Evolutionary conservation across 2,113 vertebrate genomes (phyloP), one percentile per base, ranked within the genome.

Genomic region (Ageneiosus marmoratus): DNA sequence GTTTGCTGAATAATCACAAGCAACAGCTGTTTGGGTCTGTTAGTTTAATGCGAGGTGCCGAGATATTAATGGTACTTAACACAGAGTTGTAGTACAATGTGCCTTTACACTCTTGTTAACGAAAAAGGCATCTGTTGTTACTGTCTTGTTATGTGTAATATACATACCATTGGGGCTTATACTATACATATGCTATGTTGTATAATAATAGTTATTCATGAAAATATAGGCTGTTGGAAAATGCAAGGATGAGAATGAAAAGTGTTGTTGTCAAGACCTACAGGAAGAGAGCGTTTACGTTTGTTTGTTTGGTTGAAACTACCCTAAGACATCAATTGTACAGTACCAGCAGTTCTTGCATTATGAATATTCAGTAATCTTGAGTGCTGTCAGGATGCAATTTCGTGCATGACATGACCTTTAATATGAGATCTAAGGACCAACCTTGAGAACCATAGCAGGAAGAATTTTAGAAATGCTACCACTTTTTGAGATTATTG

Each of bases 1-100:
- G 41, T 82, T 81, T 56, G 75, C 50, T 67, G 20, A 77, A 79
- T 82, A 75, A 84, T 75, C 58, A 56, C n/a, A 84, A 55, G 22
- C 37, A 80, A 77, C 65, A 83, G 75, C 85, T 76, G 85, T 83
- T 67, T 50, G 27, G n/a, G 63, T 78, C 75, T 78, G 53, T 65
- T 73, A 70, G 34, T 74, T 79, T 74, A 60, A 74, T 24, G 51
- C 24, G 37, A 80, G 44, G n/a, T 62, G 70, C 78, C 70, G 27
- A n/a, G 65, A 80, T 53, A 24, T 76, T 41, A 67, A 60, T 67
- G 63, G 81, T 48, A 83, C 51, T 74, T 48, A 46, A 18, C 73
- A 76, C 51, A 29, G 62, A 86, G 75, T 80, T 84, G 32, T 62
- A 56, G 15, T 27, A 37, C 24, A 24, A 44, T 86, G 41, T 75